phyloP scores from a whole-genome alignment of 2,113 vertebrate genomes.

The Manacus vitellinus region DNA sequence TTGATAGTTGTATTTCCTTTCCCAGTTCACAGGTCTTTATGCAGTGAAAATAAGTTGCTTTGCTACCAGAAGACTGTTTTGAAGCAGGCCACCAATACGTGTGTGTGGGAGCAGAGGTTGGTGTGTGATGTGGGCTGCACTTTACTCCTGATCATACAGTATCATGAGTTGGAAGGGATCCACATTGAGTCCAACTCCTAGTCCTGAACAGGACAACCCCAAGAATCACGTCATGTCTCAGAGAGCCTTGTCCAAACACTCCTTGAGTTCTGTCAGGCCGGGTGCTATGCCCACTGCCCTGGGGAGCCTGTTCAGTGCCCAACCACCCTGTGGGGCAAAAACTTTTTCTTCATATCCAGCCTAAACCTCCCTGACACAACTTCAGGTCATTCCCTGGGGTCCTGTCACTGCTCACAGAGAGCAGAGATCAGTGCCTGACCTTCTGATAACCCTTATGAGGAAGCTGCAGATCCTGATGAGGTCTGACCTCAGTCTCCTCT shows the following conservation, averaged over 20 bases:
- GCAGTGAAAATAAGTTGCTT: neutral
- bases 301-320: neutral
- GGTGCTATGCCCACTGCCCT: neutral
- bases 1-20: neutral
- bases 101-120: accelerated
- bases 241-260: neutral
- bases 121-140: neutral
- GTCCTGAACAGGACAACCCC: neutral
- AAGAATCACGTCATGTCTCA: neutral
- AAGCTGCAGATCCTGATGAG: neutral
- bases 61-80: neutral
- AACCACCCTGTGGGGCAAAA: accelerated
- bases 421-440: neutral
- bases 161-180: neutral
- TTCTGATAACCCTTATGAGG: neutral
- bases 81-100: neutral
- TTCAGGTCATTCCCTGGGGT: neutral
- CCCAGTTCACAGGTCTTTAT: neutral
- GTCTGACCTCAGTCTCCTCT: neutral
- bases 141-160: neutral
- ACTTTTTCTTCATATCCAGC: neutral
- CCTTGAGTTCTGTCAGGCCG: neutral
- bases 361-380: neutral
- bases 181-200: neutral
- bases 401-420: too few species aligned